phyloP scores from a whole-genome alignment of 2,113 vertebrate genomes.

The Lepus europaeus region DNA sequence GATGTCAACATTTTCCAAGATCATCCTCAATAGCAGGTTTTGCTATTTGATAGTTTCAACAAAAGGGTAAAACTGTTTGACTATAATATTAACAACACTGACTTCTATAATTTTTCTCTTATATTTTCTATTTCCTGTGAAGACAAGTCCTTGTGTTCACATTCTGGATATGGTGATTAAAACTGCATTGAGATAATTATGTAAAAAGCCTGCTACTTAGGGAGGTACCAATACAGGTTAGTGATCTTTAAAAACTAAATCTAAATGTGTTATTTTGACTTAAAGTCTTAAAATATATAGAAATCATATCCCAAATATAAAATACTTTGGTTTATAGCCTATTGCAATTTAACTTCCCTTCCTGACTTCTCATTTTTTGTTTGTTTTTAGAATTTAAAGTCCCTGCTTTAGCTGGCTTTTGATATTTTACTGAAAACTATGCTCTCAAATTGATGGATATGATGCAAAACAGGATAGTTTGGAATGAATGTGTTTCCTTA shows the following conservation, averaged over 20 bases:
- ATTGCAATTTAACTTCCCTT: neutral
- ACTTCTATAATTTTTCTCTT: neutral
- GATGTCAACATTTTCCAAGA: neutral
- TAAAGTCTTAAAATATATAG: neutral
- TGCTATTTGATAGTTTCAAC: neutral
- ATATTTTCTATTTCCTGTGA: neutral
- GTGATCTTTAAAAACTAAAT: neutral
- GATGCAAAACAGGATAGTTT: neutral
- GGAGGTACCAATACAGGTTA: neutral
- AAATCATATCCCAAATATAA: constrained; percentile 10
- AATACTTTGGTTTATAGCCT: neutral
- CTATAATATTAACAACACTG: neutral
- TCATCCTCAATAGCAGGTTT: neutral
- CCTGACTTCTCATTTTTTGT: neutral
- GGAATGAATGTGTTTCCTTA: neutral
- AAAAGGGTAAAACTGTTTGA: neutral
- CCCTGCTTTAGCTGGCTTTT: neutral
- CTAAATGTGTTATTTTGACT: neutral
- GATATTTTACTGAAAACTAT: neutral
- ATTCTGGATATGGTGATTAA: neutral
- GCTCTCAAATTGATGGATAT: neutral
- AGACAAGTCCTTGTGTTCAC: neutral
- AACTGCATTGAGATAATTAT: neutral
- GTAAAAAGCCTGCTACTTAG: neutral
- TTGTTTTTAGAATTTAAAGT: neutral